Base-by-base conservation (phyloP, 2,888 invertebrate species). In the Portevinia maculata region DNA sequence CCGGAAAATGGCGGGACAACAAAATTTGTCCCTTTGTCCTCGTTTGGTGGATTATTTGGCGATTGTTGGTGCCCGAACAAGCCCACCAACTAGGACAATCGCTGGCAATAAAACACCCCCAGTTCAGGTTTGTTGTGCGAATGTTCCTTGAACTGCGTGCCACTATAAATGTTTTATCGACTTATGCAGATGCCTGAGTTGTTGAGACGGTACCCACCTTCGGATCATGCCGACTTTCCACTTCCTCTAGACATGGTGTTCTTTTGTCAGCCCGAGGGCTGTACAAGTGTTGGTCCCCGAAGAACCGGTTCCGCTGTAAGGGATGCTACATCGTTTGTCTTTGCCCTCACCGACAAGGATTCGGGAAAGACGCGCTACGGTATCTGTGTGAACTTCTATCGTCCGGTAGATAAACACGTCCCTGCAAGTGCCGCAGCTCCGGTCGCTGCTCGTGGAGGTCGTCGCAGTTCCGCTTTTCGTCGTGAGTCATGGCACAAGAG, bases 181-280 rank as follows among this genome's bases (percentile, higher is more conserved):
- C 7, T 50, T 50, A 5, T 3, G 9, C 91, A 98, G 95, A 95
- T 97, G 9, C 99, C 99, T 11, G 98, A 99, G 91, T 92, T 99
- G 64, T 92, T 99, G 67, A 94, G 99, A 17, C 94, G 98, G n/a
- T 99, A 98, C 90, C 99, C 99, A 1, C 93, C 97, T 21, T 96
- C 97, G 86, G 98, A 99, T 91, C 99, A 99, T 92, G 95, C 96
- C 89, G 99, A 99, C 91, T 99, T 99, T 90, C 96, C 97, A 0
- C 92, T 99, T 87, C 99, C 99, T 0, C 92, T 98, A 88, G 99
- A 99, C 91, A 99, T 99, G 94, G 98, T 99, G 24, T 99, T 98
- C 91, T 99, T 99, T 92, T 99, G 99, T 89, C 99, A 99, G 91
- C 99, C 99, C 1, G 99, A 99, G 91, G 99, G 99, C 67, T 99